Evolutionary conservation across 2,113 vertebrate genomes (phyloP), one percentile per base, ranked within the genome.

Genomic region (Varanus salvator): DNA sequence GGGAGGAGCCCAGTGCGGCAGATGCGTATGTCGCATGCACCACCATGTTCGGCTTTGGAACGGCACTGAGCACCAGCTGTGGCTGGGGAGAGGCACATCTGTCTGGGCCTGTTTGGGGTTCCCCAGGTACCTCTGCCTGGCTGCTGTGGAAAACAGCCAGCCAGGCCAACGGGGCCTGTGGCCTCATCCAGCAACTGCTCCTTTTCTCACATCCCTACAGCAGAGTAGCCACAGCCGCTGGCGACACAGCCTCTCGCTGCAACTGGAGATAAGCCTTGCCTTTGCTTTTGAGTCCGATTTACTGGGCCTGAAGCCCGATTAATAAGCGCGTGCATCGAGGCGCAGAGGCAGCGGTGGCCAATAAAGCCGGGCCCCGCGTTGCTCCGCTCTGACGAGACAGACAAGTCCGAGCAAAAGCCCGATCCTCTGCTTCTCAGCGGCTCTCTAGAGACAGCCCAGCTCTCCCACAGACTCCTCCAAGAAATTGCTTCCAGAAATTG

Each of bases 351-450:
- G 38, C 38, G 38, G 93, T 94, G 94, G 19, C 91, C 50, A 85
- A 86, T 94, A 94, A 94, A 96, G 57, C 31, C 8, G 25, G 17
- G 3, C 60, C 87, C 87, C 14, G 89, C 27, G 71, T 92, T 64
- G 91, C 92, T 92, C 92, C 69, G 90, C 92, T 92, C 74, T 0
- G 89, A 94, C 1, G 83, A 89, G 87, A 80, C 50, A 85, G 80
- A 80, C 54, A 82, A 91, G 91, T 93, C 84, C 85, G 83, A 81
- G 93, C 78, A 85, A 1, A 21, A 94, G 80, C 85, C 91, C 90
- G 89, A 89, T 92, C 92, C 74, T 0, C 57, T 82, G 95, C 89
- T 83, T 89, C 96, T 92, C 88, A 89, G 94, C 69, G 64, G 52
- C 89, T 90, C 64, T 9, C 0, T 11, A 74, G 86, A 85, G 60